Evolutionary conservation across 2,797 vertebrate genomes (phyloP).

Genomic region (Apogon talboti): DNA sequence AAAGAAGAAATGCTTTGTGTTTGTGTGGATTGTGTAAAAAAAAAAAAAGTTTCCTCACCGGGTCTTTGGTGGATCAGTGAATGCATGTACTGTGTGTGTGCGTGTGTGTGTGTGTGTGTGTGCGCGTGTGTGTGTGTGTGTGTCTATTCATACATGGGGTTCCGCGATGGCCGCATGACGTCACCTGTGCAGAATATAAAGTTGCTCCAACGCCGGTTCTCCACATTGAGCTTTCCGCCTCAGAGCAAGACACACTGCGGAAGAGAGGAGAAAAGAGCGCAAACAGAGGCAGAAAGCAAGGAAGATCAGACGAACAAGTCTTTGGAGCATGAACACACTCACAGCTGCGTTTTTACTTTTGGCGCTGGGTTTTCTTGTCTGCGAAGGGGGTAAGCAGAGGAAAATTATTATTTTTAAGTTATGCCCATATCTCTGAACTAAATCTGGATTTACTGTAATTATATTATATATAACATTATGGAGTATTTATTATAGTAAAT

Average conservation of each 20-base stretch:
- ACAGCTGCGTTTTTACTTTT: constrained; percentile 59
- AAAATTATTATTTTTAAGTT: no score
- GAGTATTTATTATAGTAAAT: neutral
- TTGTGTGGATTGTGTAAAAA: constrained; percentile 29
- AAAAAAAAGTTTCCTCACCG: constrained; percentile 5
- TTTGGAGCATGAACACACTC: constrained; percentile 75
- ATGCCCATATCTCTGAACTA: no score
- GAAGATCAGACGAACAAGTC: constrained; percentile 3
- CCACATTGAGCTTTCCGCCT: constrained; percentile 18
- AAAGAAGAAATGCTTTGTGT: no score
- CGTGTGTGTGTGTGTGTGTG: no score
- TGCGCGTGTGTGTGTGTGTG: no score
- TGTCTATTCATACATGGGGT: neutral
- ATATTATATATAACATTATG: no score
- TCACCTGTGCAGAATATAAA: neutral
- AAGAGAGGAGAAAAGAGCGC: neutral
- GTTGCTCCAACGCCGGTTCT: accelerated
- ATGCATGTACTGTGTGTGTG: neutral
- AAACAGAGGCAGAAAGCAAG: no score
- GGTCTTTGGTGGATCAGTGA: neutral
- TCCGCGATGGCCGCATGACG: constrained; percentile 3
- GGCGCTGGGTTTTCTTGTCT: constrained; percentile 68
- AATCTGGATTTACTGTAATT: no score
- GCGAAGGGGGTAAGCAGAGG: constrained; percentile 71
- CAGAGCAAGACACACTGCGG: neutral